These are phyloP conservation scores for Drosophila buzzatii DNA, from an alignment of 2,888 invertebrate genomes.

Conservation along the genomic window DNA sequence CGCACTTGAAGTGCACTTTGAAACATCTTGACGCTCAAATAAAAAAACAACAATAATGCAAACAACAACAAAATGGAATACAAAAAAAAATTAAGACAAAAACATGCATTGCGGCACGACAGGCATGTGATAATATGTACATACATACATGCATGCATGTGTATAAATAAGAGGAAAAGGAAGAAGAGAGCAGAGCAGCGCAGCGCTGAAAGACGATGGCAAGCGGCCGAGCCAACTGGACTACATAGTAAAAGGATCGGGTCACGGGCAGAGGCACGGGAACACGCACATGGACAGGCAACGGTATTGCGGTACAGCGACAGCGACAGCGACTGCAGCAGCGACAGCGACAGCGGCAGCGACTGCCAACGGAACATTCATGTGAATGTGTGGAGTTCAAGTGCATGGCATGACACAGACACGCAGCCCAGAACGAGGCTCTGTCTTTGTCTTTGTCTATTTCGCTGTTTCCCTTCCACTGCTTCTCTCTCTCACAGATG, in stretches of 20 bases:
- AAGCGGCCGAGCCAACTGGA: conserved; percentile 18
- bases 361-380: conserved; percentile 26
- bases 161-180: conserved; percentile 4
- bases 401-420: conserved; percentile 72
- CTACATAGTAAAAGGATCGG: conserved; percentile 24
- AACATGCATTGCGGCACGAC: conserved; percentile 49
- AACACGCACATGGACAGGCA: conserved; percentile 17
- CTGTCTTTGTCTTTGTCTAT: conserved; percentile 5
- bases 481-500: background rate
- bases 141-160: conserved; percentile 1
- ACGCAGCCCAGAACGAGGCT: conserved; percentile 23
- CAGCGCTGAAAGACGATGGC: conserved; percentile 5
- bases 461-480: conserved; percentile 6
- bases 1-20: conserved; percentile 78
- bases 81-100: conserved; percentile 16
- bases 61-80: conserved; percentile 24
- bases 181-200: conserved; percentile 1
- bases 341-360: conserved; percentile 1
- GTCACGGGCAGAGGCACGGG: conserved; percentile 10
- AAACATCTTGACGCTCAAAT: conserved; percentile 71
- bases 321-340: background rate
- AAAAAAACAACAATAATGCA: conserved; percentile 48
- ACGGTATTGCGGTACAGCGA: background rate
- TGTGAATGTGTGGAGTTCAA: conserved; percentile 73
- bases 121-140: conserved; percentile 56